Conservation (phyloP, 2,888 invertebrate species). For the Autographa pulchrina region DNA sequence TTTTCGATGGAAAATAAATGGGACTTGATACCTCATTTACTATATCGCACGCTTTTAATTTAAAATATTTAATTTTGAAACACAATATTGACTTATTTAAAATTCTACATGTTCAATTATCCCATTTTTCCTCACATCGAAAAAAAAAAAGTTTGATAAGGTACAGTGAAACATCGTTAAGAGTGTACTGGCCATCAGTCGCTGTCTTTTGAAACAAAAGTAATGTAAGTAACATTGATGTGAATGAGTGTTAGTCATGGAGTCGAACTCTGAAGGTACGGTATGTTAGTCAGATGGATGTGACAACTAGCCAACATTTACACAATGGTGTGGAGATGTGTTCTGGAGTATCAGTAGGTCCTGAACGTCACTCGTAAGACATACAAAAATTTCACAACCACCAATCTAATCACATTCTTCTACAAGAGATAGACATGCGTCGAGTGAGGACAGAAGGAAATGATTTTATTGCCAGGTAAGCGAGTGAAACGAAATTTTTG, state of each 20-base stretch:
- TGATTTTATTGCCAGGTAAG: conserved; percentile 67
- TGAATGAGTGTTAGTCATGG: conserved; percentile 81
- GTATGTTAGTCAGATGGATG: conserved; percentile 76
- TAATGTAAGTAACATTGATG: conserved; percentile 69
- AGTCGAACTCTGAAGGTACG: conserved; percentile 64
- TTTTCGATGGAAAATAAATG: conserved; percentile 36
- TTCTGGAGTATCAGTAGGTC: conserved; percentile 68
- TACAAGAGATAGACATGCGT: conserved; percentile 80
- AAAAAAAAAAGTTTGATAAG: conserved; percentile 21
- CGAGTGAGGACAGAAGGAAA: conserved; percentile 58
- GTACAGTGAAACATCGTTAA: conserved; percentile 32
- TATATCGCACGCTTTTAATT: not conserved
- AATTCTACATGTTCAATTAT: too few species aligned
- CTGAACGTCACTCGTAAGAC: conserved; percentile 66
- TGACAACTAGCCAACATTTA: conserved; percentile 70
- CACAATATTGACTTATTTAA: too few species aligned
- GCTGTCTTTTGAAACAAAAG: conserved; percentile 72
- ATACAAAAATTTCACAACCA: conserved; percentile 75
- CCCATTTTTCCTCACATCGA: conserved; percentile 40
- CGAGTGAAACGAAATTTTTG: conserved; percentile 67
- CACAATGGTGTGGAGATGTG: conserved; percentile 73
- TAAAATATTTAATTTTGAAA: too few species aligned
- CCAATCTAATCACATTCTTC: conserved; percentile 74
- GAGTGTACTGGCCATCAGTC: conserved; percentile 64
- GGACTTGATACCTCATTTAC: not conserved